Conservation (phyloP, 1,140 invertebrate genomes). For the Sesamia nonagrioides region DNA sequence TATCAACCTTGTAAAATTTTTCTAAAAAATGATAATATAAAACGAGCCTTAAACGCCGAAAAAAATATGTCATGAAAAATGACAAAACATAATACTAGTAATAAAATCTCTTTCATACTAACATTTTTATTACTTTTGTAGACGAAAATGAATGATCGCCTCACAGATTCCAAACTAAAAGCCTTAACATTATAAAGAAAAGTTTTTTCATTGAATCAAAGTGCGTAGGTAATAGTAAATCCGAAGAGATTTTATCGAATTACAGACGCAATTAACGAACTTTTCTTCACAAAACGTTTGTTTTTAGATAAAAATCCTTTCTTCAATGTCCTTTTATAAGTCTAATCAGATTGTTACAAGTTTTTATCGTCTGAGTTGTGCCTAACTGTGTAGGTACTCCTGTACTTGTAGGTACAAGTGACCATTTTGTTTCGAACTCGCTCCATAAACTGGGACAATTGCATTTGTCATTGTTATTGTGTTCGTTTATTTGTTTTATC, state of each 20-base stretch:
- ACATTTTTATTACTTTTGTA: constrained; percentile 34
- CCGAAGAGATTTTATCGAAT: constrained; percentile 14
- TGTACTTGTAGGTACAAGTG: background rate
- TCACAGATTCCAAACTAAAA: constrained; percentile 4
- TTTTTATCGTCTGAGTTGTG: constrained; percentile 35
- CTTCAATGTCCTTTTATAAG: constrained; percentile 23
- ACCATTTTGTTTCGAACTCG: constrained; percentile 33
- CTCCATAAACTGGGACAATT: constrained; percentile 27
- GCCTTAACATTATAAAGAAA: background rate
- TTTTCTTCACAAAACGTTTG: constrained; percentile 27
- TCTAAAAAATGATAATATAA: background rate
- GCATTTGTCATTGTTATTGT: constrained; percentile 44
- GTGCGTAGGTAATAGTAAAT: constrained; percentile 21
- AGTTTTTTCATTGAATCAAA: constrained; percentile 6
- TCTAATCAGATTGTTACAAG: constrained; percentile 41
- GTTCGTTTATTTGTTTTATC: constrained; percentile 34
- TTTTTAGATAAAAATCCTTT: constrained; percentile 35
- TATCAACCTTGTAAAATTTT: background rate
- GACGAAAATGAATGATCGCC: constrained; percentile 31
- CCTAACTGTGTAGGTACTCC: constrained; percentile 25
- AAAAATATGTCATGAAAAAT: constrained; percentile 30
- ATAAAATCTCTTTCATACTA: constrained; percentile 37
- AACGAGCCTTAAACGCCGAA: background rate
- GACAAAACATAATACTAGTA: constrained; percentile 15
- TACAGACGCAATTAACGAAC: constrained; percentile 26